Evolutionary conservation across 2,888 invertebrate species (phyloP).

Genomic region (Leucoptera coffeella): DNA sequence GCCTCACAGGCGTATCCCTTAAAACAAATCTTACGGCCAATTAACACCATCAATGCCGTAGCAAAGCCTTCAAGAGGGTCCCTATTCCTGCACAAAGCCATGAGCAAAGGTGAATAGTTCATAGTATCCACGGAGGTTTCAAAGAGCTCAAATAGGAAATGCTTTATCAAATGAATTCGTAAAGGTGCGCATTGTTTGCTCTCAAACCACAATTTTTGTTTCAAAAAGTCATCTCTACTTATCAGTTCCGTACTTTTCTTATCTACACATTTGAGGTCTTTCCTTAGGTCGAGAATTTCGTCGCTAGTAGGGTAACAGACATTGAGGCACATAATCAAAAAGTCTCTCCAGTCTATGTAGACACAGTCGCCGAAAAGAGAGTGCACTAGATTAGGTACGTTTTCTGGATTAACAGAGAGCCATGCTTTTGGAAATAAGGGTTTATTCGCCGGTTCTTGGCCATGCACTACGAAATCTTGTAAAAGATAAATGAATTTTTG

Average conservation of each 20-base stretch:
- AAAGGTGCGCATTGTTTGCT: slow-evolving; percentile 16
- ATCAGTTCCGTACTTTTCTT: slow-evolving; percentile 22
- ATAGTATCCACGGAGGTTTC: slow-evolving; percentile 31
- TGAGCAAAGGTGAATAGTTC: slow-evolving; percentile 58
- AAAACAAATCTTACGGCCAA: slow-evolving; percentile 49
- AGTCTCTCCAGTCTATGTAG: slow-evolving; percentile 61
- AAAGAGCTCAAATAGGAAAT: slow-evolving; percentile 53
- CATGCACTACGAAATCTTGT: slow-evolving; percentile 45
- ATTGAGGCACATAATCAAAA: slow-evolving; percentile 54
- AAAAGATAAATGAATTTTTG: slow-evolving; percentile 42
- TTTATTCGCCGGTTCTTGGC: slow-evolving; percentile 30
- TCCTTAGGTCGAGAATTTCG: slow-evolving; percentile 44
- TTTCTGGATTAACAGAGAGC: slow-evolving; percentile 28
- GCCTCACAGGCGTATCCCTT: slow-evolving; percentile 36
- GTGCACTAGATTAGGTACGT: slow-evolving; percentile 31
- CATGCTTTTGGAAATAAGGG: slow-evolving; percentile 26
- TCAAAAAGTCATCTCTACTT: slow-evolving; percentile 19
- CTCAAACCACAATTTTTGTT: slow-evolving; percentile 31
- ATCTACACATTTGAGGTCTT: slow-evolving; percentile 42
- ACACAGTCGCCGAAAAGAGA: slow-evolving; percentile 48
- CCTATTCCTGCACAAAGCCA: slow-evolving; percentile 56
- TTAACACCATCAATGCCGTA: slow-evolving; percentile 48
- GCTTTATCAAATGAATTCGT: slow-evolving; percentile 34
- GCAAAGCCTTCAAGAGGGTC: slow-evolving; percentile 50
- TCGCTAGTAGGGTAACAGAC: slow-evolving; percentile 46